Evolutionary conservation across 2,888 invertebrate genomes (phyloP), one percentile per base, ranked within the genome.

Genomic region (Noctua janthina): DNA sequence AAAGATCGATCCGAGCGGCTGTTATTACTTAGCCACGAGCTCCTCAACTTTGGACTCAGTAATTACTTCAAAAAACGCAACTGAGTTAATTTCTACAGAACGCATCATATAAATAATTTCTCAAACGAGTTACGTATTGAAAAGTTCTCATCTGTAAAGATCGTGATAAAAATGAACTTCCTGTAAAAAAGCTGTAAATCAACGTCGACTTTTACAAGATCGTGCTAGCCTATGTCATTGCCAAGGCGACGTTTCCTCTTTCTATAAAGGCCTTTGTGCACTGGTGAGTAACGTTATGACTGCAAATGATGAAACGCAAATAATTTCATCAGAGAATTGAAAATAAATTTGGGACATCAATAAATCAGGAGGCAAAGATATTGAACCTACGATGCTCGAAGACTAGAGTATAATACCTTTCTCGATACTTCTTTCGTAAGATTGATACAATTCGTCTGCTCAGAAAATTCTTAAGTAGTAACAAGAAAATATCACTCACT

Each of bases 211-310:
- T 89, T 83, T 64, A 89, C 74, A 83, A 78, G 78, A 78, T 84
- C 62, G 70, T 67, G 64, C 75, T 13, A 68, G 54, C 46, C 78
- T 68, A 71, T 84, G 88, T 85, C 87, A 90, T 80, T 90, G 90
- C 90, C 88, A 90, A 89, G 84, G 91, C 77, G 74, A 84, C 69
- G 59, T 51, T 83, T 78, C 68, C 20, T 76, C 70, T 69, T 75
- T 43, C n/a, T 71, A 72, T 74, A 81, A 83, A 82, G 77, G 72
- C 46, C 51, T 70, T 76, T 54, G 69, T 67, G 70, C 70, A 86
- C 81, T 79, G 35, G 51, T 23, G 68, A 59, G 75, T 74, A 62
- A 68, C 43, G 3, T 8, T 7, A 6, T 29, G 23, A 39, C n/a
- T 68, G 13, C 23, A n/a, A 20, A 49, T 39, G 6, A 39, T 15